Evolutionary conservation across 2,888 invertebrate species (phyloP).

Genomic region (Temnothorax ravouxi): DNA sequence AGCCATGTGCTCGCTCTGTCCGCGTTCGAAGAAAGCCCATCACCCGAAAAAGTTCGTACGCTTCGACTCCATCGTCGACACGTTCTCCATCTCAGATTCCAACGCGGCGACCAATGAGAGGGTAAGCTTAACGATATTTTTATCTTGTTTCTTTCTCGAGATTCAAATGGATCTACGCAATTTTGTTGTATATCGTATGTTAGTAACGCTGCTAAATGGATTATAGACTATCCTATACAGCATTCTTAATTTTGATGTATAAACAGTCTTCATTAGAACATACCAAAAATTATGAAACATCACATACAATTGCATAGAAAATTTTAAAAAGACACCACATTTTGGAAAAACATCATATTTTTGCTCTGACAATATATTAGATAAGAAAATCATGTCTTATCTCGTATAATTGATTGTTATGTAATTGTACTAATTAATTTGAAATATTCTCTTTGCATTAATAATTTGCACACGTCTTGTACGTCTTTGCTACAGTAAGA

Average conservation of each 20-base stretch:
- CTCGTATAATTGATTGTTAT: constrained; percentile 1
- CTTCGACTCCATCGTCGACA: constrained; percentile 89
- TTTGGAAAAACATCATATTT: not conserved
- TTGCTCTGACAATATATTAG: not conserved
- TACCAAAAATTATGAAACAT: not conserved
- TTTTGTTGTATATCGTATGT: not conserved
- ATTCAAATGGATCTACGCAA: not conserved
- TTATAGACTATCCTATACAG: not conserved
- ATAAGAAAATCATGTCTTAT: not conserved
- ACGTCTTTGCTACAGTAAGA: not conserved
- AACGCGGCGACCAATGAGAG: constrained; percentile 83
- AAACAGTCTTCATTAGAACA: not conserved
- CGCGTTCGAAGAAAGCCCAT: constrained; percentile 87
- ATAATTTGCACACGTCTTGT: constrained; percentile 5
- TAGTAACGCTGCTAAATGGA: not conserved
- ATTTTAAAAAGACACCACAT: not conserved
- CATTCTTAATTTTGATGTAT: not conserved
- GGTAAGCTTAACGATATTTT: constrained; percentile 81
- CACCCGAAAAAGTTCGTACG: constrained; percentile 88
- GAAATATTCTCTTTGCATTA: not conserved
- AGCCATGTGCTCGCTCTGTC: constrained; percentile 89
- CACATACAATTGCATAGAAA: no score
- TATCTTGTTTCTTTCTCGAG: not conserved
- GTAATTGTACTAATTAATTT: not conserved
- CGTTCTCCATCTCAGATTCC: constrained; percentile 88